phyloP scores from a whole-genome alignment of 1,140 invertebrate genomes.

The Catajapyx aquilonaris region DNA sequence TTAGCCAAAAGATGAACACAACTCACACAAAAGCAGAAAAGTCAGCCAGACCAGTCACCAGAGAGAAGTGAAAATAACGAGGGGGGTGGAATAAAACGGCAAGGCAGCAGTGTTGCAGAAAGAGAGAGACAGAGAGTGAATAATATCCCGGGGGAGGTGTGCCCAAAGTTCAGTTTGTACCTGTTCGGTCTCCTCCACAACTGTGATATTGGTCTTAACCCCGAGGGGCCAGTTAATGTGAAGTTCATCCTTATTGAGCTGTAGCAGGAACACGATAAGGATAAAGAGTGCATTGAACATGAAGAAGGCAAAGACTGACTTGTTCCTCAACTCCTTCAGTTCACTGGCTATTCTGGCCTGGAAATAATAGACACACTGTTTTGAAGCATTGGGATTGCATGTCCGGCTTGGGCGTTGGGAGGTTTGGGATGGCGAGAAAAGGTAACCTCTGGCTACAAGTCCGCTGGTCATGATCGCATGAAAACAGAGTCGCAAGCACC shows the following conservation, averaged over 20 bases:
- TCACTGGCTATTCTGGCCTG: conserved; percentile 70
- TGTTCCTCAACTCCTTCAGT: conserved; percentile 82
- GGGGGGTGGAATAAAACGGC: neutral
- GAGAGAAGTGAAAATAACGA: neutral
- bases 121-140: conserved; percentile 7
- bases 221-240: conserved; percentile 87
- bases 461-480: too few relatives aligned
- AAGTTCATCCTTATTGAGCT: conserved; percentile 91
- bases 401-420: conserved; percentile 5
- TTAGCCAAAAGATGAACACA: conserved; percentile 1
- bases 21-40: neutral
- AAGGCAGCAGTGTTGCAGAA: conserved; percentile 5
- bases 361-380: too few relatives aligned
- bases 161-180: conserved; percentile 22
- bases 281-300: conserved; percentile 99
- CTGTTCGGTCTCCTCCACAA: conserved; percentile 72
- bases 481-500: conserved; percentile 4
- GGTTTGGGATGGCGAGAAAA: neutral
- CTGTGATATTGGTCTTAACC: conserved; percentile 84
- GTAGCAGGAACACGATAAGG: conserved; percentile 91
- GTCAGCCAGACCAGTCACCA: neutral
- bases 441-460: too few relatives aligned
- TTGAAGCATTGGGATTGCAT: too few relatives aligned
- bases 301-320: conserved; percentile 92
- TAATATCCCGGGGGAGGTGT: conserved; percentile 5